phyloP scores from a whole-genome alignment of 2,113 vertebrate species.

The Pygoscelis antarcticus region DNA sequence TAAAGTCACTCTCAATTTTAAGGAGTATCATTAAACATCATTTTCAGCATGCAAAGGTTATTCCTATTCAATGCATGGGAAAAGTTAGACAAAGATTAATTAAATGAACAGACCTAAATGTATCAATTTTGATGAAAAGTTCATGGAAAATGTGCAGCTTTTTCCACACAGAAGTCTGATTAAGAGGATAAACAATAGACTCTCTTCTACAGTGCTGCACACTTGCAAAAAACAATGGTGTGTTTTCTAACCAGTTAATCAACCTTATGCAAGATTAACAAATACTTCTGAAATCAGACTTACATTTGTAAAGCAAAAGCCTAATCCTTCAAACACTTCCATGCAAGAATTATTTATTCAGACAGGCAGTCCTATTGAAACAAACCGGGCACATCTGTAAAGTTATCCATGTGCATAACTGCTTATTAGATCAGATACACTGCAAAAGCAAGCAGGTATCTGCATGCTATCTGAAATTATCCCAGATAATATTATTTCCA shows the following conservation, averaged over 20 bases:
- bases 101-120: neutral
- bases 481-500: neutral
- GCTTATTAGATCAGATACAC: neutral
- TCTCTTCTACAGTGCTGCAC: neutral
- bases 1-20: neutral
- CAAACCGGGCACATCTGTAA: neutral
- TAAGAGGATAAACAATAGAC: neutral
- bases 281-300: neutral
- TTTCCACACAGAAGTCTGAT: neutral
- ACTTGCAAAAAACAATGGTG: neutral
- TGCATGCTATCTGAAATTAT: neutral
- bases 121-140: neutral
- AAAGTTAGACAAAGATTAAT: neutral
- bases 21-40: neutral
- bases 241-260: neutral
- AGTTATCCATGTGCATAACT: neutral
- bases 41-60: neutral
- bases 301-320: neutral
- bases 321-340: neutral
- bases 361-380: neutral
- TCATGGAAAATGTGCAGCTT: neutral
- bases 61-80: neutral
- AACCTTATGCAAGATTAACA: neutral
- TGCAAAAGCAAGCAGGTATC: neutral
- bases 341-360: neutral